phyloP scores from a whole-genome alignment of 2,797 vertebrate genomes.

The Gephyroberyx darwinii region DNA sequence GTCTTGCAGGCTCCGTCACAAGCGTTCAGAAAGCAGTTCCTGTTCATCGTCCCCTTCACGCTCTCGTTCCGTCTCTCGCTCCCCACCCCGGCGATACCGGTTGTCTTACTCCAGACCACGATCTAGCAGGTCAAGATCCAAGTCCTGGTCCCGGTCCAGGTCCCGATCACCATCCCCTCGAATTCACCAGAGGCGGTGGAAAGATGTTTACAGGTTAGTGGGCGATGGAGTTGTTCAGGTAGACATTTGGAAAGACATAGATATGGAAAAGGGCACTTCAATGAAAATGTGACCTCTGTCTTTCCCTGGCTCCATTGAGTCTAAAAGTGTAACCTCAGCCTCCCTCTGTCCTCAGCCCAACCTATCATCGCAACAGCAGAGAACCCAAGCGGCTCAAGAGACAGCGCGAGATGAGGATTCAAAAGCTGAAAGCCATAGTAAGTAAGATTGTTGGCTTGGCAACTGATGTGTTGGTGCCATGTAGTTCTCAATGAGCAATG shows the following conservation, averaged over 20 bases:
- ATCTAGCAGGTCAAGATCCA: slow-evolving; percentile 65
- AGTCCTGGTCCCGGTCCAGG: slow-evolving; percentile 68
- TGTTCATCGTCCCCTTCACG: slow-evolving; percentile 81
- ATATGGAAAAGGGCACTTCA: too few species aligned
- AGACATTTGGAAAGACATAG: background rate
- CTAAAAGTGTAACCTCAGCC: background rate
- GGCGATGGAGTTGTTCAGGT: background rate
- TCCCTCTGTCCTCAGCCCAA: background rate
- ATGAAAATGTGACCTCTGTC: too few species aligned
- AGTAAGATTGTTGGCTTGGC: slow-evolving; percentile 36
- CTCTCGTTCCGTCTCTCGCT: slow-evolving; percentile 81
- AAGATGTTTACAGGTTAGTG: slow-evolving; percentile 81
- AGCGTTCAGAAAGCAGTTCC: slow-evolving; percentile 76
- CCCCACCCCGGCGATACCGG: slow-evolving; percentile 62
- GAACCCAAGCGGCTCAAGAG: slow-evolving; percentile 63
- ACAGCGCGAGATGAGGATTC: slow-evolving; percentile 66
- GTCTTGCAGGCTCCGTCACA: slow-evolving; percentile 73
- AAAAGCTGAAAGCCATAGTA: slow-evolving; percentile 83
- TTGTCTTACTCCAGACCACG: slow-evolving; percentile 76
- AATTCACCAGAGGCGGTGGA: slow-evolving; percentile 61
- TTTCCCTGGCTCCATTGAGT: background rate
- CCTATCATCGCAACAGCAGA: slow-evolving; percentile 25
- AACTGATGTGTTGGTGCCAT: background rate
- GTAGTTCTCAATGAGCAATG: background rate
- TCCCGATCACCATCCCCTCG: slow-evolving; percentile 68